phyloP scores from a whole-genome alignment of 2,113 vertebrate species.

The Plestiodon gilberti region DNA sequence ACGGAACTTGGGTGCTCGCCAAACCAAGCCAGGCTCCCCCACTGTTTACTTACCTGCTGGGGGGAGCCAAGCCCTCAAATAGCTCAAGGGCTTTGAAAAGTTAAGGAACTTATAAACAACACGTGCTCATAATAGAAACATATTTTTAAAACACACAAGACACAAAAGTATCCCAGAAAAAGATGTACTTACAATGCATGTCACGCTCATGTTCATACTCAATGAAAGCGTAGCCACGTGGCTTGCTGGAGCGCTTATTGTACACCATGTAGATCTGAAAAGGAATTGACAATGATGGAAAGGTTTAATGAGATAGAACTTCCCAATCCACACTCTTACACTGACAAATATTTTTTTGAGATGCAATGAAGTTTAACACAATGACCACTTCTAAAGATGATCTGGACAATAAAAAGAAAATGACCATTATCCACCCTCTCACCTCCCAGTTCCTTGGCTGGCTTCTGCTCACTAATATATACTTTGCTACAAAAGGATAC shows the following conservation, averaged over 20 bases:
- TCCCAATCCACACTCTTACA: not conserved
- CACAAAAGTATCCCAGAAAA: not conserved
- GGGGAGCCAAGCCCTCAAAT: conserved; percentile 16
- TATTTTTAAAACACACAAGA: not conserved
- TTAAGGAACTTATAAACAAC: not conserved
- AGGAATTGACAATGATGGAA: fast-evolving
- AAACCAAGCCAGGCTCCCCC: conserved; percentile 16
- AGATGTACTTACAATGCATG: conserved; percentile 90
- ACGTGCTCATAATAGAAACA: not conserved
- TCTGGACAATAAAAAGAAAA: not conserved
- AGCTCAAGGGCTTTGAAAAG: conserved; percentile 16
- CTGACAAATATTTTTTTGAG: not conserved
- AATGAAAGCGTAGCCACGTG: conserved; percentile 94
- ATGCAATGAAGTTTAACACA: too few species aligned
- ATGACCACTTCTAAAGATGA: not conserved
- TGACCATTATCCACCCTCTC: not conserved
- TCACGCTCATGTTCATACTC: conserved; percentile 95
- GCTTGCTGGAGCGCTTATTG: conserved; percentile 91
- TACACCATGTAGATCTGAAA: conserved; percentile 92
- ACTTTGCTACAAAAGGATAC: not conserved
- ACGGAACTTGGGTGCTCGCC: conserved; percentile 34
- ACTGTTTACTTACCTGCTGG: conserved; percentile 31
- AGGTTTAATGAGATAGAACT: not conserved
- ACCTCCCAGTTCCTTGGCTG: not conserved
- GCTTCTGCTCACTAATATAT: not conserved